Evolutionary conservation across 2,113 vertebrate species (phyloP), one percentile per base, ranked within the genome.

Genomic region (Xenopus laevis): DNA sequence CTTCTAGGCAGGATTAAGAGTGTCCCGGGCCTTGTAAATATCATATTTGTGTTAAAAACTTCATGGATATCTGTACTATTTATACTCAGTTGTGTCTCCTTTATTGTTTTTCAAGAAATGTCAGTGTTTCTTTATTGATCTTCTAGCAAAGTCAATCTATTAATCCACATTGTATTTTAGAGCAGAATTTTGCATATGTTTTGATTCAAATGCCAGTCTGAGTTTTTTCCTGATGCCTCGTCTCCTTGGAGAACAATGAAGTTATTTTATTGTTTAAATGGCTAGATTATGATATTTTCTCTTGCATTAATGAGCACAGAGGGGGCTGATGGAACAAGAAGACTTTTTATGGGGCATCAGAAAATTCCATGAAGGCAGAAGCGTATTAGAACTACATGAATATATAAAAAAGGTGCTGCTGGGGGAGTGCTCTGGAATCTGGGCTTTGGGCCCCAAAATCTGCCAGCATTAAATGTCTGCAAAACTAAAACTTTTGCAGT

Each of bases 221-320:
- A 1, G 65, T 55, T 61, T 27, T 63, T 62, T 65, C 18, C n/a
- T 75, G 65, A 75, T 46, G 58, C 68, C 66, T 62, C 52, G 10
- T 44, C 21, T 17, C 20, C 53, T 12, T 47, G 5, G 21, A 63
- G 59, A 70, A 76, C 74, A 76, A 70, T 76, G 59, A 45, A 5
- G 74, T 70, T 76, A 70, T 76, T 75, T 75, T 63, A 75, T 75
- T 75, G 73, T 75, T 62, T 53, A 46, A 69, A 12, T 17, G 58
- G 58, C 45, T 65, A 75, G 67, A 76, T 55, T 63, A 55, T 47
- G 9, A 10, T 63, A 50, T 60, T 50, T 46, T 58, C 52, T 68
- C 52, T 55, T 69, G 18, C 40, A 70, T 76, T 76, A 76, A 76
- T 76, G 74, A 76, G 74, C 74, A 70, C 74, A 64, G 66, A 60